A percentile compares a stretch with the other conserved stretches of the same genome.
These are phyloP conservation scores for Atrina japonica DNA, from an alignment of 2,888 invertebrate genomes.

Conservation along the genomic window DNA sequence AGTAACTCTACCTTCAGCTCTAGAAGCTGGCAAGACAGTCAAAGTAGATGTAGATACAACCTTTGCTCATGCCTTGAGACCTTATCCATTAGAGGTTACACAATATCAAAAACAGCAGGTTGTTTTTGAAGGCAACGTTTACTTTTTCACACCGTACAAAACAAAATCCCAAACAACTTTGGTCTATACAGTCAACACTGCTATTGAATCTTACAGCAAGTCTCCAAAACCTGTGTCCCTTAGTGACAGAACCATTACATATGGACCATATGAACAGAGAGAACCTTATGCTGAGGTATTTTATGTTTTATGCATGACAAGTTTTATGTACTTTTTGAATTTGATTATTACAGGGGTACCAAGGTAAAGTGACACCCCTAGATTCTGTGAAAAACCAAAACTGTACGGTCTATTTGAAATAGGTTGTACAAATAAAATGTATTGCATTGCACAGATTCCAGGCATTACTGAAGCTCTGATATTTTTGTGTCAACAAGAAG, in stretches of 20 bases:
- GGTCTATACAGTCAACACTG: conserved; percentile 88
- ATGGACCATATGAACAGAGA: conserved; percentile 93
- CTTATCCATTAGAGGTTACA: conserved; percentile 93
- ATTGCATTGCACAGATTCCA: no score
- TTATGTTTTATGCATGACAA: no score
- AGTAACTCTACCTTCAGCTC: conserved; percentile 67
- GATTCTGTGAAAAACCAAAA: no score
- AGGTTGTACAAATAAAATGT: no score
- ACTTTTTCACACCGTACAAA: conserved; percentile 91
- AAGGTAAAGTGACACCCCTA: no score
- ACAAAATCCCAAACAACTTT: conserved; percentile 91
- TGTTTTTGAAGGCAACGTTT: conserved; percentile 91
- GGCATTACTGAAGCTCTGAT: no score
- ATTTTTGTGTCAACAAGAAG: no score
- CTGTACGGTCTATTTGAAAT: no score
- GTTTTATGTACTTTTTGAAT: no score
- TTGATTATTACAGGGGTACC: no score
- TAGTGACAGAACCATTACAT: conserved; percentile 90
- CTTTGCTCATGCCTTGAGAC: conserved; percentile 88
- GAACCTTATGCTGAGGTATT: conserved; percentile 82
- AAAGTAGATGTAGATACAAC: conserved; percentile 82
- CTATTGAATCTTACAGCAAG: conserved; percentile 84
- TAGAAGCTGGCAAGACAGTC: conserved; percentile 73
- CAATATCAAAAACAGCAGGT: conserved; percentile 97
- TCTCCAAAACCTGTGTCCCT: conserved; percentile 82